These are phyloP conservation scores for Agrotis puta DNA, from an alignment of 2,888 invertebrate species.

Conservation along the genomic window DNA sequence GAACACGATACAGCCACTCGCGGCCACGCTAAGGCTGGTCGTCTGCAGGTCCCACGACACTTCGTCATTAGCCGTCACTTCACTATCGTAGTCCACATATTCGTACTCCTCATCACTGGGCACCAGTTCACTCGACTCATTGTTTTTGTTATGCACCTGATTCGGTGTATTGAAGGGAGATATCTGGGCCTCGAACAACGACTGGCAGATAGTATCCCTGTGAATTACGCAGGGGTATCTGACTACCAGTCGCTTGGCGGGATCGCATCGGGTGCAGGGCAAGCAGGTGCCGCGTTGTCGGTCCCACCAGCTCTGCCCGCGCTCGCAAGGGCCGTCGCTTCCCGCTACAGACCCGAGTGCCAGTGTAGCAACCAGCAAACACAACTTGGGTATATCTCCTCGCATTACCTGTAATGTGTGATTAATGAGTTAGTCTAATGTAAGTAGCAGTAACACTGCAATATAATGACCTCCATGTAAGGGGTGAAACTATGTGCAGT, in stretches of 20 bases:
- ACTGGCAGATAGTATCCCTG: constrained; percentile 94
- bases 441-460: not conserved
- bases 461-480: constrained; percentile 26
- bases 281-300: constrained; percentile 92
- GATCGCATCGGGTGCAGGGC: constrained; percentile 93
- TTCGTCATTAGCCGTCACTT: constrained; percentile 81
- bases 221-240: constrained; percentile 94
- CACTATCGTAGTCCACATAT: constrained; percentile 84
- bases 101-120: constrained; percentile 86
- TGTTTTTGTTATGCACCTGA: constrained; percentile 70
- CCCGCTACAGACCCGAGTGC: constrained; percentile 79
- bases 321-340: constrained; percentile 83
- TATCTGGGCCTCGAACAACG: constrained; percentile 92
- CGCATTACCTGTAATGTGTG: constrained; percentile 84
- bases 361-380: constrained; percentile 85
- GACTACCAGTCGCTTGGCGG: constrained; percentile 90
- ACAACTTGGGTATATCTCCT: constrained; percentile 83
- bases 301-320: constrained; percentile 93
- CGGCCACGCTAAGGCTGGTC: constrained; percentile 93
- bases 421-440: not conserved
- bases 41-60: constrained; percentile 94
- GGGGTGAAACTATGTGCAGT: constrained; percentile 30
- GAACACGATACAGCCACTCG: constrained; percentile 94
- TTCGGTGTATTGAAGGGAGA: constrained; percentile 89
- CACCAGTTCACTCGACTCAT: constrained; percentile 74